Conservation (phyloP, 2,113 vertebrate species). For the Centrocercus urophasianus region DNA sequence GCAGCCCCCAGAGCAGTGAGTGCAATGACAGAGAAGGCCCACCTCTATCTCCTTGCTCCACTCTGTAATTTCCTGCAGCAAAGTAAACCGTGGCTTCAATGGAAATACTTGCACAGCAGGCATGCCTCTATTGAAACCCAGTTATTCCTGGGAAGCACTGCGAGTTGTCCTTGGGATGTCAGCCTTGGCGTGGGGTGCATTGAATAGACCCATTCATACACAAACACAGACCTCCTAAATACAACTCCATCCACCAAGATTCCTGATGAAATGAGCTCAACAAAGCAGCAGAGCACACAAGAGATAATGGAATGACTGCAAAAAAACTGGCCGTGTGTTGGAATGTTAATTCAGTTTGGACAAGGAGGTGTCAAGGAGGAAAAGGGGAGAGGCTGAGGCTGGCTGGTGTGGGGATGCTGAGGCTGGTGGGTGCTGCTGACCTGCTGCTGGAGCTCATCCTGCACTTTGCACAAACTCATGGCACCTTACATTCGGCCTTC, state of each 20-base stretch:
- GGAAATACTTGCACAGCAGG: neutral
- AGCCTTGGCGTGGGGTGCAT: neutral
- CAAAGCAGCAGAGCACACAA: neutral
- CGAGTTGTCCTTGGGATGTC: neutral
- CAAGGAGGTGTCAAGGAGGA: neutral
- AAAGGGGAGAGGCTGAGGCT: neutral
- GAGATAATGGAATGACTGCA: neutral
- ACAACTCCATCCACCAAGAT: neutral
- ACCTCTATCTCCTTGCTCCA: neutral
- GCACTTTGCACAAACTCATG: neutral
- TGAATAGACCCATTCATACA: neutral
- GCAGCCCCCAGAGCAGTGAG: neutral
- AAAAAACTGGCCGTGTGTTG: neutral
- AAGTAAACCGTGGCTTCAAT: accelerated
- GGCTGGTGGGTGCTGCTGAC: neutral
- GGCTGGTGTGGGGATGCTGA: neutral
- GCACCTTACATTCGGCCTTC: neutral
- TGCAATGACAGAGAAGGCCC: neutral
- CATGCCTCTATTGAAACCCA: accelerated
- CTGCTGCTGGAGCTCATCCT: neutral
- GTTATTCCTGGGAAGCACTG: neutral
- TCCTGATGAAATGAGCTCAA: neutral
- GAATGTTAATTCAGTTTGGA: slow-evolving; percentile 50
- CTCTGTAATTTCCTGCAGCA: neutral
- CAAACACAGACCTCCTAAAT: neutral